Conservation (phyloP, 1,140 invertebrate species). For the Aphelenchoides besseyi region DNA sequence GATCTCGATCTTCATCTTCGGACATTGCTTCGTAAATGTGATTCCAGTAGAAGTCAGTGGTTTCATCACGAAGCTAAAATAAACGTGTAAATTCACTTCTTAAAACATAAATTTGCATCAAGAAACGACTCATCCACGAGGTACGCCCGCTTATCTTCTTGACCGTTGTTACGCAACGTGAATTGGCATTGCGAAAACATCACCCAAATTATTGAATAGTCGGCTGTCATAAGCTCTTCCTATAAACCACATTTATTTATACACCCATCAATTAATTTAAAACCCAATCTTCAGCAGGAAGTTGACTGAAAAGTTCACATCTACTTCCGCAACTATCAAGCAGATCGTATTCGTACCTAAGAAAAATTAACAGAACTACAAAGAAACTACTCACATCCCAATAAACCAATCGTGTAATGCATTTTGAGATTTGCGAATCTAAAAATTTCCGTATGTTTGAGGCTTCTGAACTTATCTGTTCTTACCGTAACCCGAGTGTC, state of each 20-base stretch:
- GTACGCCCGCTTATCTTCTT: background rate
- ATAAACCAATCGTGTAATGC: slow-evolving; percentile 8
- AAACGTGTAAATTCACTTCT: too few species aligned
- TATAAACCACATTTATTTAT: background rate
- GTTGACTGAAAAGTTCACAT: slow-evolving; percentile 8
- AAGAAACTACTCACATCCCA: too few species aligned
- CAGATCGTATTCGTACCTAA: slow-evolving; percentile 14
- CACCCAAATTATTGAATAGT: background rate
- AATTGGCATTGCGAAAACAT: background rate
- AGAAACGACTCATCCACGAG: background rate
- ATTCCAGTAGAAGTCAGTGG: background rate
- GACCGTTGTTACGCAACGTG: background rate
- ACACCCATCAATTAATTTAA: background rate
- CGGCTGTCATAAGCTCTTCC: slow-evolving; percentile 8
- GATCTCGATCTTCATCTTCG: background rate
- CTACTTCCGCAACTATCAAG: background rate
- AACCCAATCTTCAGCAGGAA: background rate
- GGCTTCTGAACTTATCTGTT: background rate
- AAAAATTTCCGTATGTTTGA: background rate
- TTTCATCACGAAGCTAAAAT: background rate
- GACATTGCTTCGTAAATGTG: background rate
- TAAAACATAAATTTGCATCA: too few species aligned
- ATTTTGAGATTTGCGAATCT: background rate
- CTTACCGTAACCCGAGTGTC: background rate
- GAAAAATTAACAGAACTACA: too few species aligned